phyloP scores from a whole-genome alignment of 2,797 vertebrate genomes.

The Pteropus rufus region DNA sequence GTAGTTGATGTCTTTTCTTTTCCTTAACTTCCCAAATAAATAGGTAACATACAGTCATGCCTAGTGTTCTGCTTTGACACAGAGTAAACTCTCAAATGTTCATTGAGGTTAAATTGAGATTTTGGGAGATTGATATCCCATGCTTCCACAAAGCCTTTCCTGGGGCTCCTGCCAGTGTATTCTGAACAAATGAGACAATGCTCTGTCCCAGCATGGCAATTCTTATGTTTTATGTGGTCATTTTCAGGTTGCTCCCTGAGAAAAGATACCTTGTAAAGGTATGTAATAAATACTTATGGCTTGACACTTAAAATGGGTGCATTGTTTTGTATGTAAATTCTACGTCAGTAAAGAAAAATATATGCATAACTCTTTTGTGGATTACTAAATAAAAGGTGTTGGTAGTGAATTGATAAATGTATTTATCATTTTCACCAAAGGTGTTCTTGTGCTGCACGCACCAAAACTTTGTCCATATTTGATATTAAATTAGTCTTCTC shows the following conservation, averaged over 20 bases:
- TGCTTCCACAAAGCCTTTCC: neutral
- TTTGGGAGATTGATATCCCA: neutral
- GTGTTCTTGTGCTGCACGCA: neutral
- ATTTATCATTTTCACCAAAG: conserved; percentile 21
- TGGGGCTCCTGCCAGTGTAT: neutral
- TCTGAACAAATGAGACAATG: neutral
- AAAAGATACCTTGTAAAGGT: conserved; percentile 90
- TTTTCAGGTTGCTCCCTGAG: conserved; percentile 84
- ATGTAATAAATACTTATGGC: conserved; percentile 63
- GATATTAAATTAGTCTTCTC: neutral
- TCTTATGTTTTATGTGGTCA: conserved; percentile 34
- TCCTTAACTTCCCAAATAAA: neutral
- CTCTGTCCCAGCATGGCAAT: neutral
- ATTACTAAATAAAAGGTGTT: conserved; percentile 6
- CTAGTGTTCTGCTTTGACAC: neutral
- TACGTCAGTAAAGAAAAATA: neutral
- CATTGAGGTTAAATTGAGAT: neutral
- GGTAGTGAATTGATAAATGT: neutral
- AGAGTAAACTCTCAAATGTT: neutral
- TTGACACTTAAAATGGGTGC: neutral
- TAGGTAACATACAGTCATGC: neutral
- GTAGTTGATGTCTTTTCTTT: neutral
- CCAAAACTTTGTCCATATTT: neutral
- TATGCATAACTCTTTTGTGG: neutral
- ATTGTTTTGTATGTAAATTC: conserved; percentile 24